Base-by-base conservation (phyloP, 2,113 vertebrate species). In the Hipposideros armiger region DNA sequence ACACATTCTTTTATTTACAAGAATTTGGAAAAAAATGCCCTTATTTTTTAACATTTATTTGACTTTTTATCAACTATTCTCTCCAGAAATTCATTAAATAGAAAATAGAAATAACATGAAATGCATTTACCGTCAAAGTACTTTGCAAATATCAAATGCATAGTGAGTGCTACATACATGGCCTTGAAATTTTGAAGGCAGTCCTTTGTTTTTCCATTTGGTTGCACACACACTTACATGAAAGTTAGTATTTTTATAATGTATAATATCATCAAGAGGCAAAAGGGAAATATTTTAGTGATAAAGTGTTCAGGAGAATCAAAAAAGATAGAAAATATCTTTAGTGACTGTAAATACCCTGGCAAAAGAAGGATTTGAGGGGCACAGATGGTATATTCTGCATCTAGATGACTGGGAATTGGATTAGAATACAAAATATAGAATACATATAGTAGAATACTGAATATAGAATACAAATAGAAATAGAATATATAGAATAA, bases 81-180 rank as follows among this genome's bases (percentile, higher is more conserved):
- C 52, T 96, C 89, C 52, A 94, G 72, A 28, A 96, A 97, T 58
- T 90, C 60, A 95, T 97, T 94, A 96, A 94, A 92, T 82, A 92
- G 19, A 72, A 90, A 73, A 13, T 56, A 56, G 45, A 95, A 95
- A 96, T 93, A 92, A 87, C 26, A 95, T 56, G 52, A 95, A 87
- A 69, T 87, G 11, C 52, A 84, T 62, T 97, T 94, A 93, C 87
- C 82, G 47, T 77, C 47, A 81, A 97, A 80, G 22, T 72, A 72
- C 69, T 95, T 87, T 95, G 94, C 92, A 98, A 96, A 97, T 94
- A 96, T 87, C 92, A 96, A 72, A 72, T 89, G 78, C 90, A 69
- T 92, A 92, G 83, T 67, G 40, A 91, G 80, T 52, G 14, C 52
- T 50, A 32, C 9, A 60, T 52, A 54, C 7, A 42, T 82, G 60